Percentiles rank a stretch among this genome's conserved stretches.
These are phyloP conservation scores for Bergia puertoricense DNA, from an alignment of 92 coral and sea anemone species.

Conservation along the genomic window DNA sequence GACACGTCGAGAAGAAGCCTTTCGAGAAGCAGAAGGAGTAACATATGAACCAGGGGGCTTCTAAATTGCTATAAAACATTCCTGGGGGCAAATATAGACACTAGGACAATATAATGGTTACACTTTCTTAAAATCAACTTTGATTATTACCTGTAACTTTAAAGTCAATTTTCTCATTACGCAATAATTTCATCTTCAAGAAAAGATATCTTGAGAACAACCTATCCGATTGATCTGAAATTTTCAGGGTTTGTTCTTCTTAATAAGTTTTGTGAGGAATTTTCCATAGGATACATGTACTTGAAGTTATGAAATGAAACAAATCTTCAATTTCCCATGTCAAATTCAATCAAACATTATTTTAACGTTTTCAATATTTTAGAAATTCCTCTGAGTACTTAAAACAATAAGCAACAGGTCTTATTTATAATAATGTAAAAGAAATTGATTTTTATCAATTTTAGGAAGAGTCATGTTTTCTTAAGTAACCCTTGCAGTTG, in stretches of 20 bases:
- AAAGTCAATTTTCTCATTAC: slow-evolving; percentile 44
- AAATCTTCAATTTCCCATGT: neutral
- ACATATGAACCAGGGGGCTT: slow-evolving; percentile 48
- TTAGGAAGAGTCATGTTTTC: slow-evolving; percentile 38
- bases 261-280: slow-evolving; percentile 39
- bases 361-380: slow-evolving; percentile 32
- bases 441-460: slow-evolving; percentile 27
- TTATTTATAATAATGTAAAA: slow-evolving; percentile 33
- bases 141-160: slow-evolving; percentile 28
- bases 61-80: too few relatives aligned
- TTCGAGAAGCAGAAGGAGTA: slow-evolving; percentile 53
- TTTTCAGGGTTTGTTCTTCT: slow-evolving; percentile 44
- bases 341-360: neutral
- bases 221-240: slow-evolving; percentile 56
- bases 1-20: slow-evolving; percentile 52
- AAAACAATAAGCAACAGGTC: slow-evolving; percentile 35
- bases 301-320: slow-evolving; percentile 24
- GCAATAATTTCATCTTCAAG: slow-evolving; percentile 29
- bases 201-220: slow-evolving; percentile 50
- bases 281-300: slow-evolving; percentile 22
- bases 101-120: too few relatives aligned
- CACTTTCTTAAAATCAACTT: neutral
- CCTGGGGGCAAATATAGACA: too few relatives aligned
- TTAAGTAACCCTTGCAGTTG: slow-evolving; percentile 40
- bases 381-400: slow-evolving; percentile 43